phyloP scores from a whole-genome alignment of 2,888 invertebrate genomes.

The Lycophotia porphyrea region DNA sequence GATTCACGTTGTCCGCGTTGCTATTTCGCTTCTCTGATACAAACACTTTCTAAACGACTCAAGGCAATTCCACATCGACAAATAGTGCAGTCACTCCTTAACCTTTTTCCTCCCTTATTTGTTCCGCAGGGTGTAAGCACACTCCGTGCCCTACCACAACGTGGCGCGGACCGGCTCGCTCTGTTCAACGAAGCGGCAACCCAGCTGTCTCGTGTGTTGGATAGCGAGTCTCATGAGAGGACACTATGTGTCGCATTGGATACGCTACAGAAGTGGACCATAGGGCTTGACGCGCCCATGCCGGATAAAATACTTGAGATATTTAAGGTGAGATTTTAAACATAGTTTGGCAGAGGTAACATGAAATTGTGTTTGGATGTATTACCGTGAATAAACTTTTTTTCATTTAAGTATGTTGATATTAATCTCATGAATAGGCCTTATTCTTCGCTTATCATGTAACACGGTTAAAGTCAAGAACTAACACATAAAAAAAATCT shows the following conservation, averaged over 20 bases:
- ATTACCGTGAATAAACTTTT: too few relatives aligned
- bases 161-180: slow-evolving; percentile 89
- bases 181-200: slow-evolving; percentile 91
- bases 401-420: too few relatives aligned
- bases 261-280: slow-evolving; percentile 95
- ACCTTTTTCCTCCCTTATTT: neutral
- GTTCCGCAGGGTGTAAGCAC: slow-evolving; percentile 76
- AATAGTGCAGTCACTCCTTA: neutral
- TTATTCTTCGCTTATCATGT: neutral
- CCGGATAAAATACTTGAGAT: slow-evolving; percentile 68
- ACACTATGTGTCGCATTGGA: slow-evolving; percentile 95
- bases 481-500: neutral
- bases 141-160: slow-evolving; percentile 91
- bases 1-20: too few relatives aligned
- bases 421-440: neutral
- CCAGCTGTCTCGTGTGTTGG: slow-evolving; percentile 94
- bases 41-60: too few relatives aligned
- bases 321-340: slow-evolving; percentile 68
- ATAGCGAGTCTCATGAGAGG: slow-evolving; percentile 97
- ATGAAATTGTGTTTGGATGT: too few relatives aligned
- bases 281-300: slow-evolving; percentile 75
- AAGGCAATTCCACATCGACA: neutral
- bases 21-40: too few relatives aligned
- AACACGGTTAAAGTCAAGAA: neutral
- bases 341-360: too few relatives aligned